Evolutionary conservation across 2,797 vertebrate genomes (phyloP).

Genomic region (Sebastes flavidus): DNA sequence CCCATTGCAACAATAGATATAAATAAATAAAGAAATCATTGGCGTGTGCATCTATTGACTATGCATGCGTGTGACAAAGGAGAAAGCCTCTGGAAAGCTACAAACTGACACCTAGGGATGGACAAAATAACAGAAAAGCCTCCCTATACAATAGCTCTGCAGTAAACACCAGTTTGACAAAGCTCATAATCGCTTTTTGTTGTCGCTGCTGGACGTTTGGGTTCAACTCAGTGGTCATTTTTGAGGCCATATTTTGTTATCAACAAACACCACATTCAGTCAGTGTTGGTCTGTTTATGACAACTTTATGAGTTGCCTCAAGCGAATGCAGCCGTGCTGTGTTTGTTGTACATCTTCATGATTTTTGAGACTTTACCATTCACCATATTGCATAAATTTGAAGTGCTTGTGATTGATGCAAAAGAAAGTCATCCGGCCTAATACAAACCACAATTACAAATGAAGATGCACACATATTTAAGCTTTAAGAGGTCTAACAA

Average conservation of each 20-base stretch:
- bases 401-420: not conserved
- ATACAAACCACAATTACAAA: not conserved
- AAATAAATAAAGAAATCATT: slow-evolving; percentile 59
- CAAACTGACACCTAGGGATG: slow-evolving; percentile 18
- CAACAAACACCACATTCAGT: slow-evolving; percentile 1
- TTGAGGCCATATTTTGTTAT: slow-evolving; percentile 1
- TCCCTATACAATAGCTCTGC: slow-evolving; percentile 23
- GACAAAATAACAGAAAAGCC: slow-evolving; percentile 20
- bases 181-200: slow-evolving; percentile 23
- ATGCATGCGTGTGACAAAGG: slow-evolving; percentile 21
- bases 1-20: slow-evolving; percentile 57
- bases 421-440: not conserved
- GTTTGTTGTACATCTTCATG: not conserved
- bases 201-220: not conserved
- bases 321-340: not conserved
- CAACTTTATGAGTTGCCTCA: not conserved
- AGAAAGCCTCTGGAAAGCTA: slow-evolving; percentile 30
- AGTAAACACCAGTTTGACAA: slow-evolving; percentile 21
- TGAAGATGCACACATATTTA: not conserved
- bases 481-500: not conserved
- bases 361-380: not conserved
- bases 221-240: slow-evolving; percentile 17
- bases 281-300: not conserved
- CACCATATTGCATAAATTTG: accelerated
- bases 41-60: slow-evolving; percentile 37